phyloP scores from a whole-genome alignment of 2,888 invertebrate species.

The Acleris sparsana region DNA sequence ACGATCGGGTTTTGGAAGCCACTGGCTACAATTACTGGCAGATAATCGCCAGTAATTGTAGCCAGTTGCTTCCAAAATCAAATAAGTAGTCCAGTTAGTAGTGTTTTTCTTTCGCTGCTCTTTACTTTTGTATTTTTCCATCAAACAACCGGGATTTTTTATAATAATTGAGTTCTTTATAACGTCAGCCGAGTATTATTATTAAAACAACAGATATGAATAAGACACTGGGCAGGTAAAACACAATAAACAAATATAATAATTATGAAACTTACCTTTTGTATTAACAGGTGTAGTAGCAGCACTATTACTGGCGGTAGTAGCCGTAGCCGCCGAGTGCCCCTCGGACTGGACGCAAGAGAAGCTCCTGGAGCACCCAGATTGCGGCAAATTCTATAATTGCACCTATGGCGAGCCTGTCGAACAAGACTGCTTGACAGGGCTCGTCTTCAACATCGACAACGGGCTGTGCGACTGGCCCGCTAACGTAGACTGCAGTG shows the following conservation, averaged over 20 bases:
- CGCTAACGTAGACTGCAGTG: conserved; percentile 84
- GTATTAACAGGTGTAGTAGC: conserved; percentile 14
- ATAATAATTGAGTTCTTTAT: no score
- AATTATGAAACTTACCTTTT: not conserved
- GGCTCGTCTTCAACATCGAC: conserved; percentile 82
- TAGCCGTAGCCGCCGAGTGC: conserved; percentile 52
- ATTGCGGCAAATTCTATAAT: conserved; percentile 86
- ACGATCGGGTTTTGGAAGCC: no score
- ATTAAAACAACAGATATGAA: no score
- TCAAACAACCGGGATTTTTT: no score
- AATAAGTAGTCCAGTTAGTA: no score
- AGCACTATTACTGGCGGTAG: conserved; percentile 43
- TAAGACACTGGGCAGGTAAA: no score
- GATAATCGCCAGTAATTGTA: no score
- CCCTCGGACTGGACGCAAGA: conserved; percentile 63
- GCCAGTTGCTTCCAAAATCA: no score
- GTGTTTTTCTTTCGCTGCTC: no score
- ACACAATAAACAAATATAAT: not conserved
- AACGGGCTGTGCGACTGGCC: conserved; percentile 84
- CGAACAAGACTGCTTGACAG: conserved; percentile 82
- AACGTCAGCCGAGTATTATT: no score
- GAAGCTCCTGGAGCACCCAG: conserved; percentile 80
- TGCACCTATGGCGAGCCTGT: conserved; percentile 86
- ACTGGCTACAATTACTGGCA: no score
- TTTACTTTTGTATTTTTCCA: no score